These are phyloP conservation scores for Chelonus insularis DNA, from an alignment of 1,140 invertebrate genomes.

Conservation along the genomic window DNA sequence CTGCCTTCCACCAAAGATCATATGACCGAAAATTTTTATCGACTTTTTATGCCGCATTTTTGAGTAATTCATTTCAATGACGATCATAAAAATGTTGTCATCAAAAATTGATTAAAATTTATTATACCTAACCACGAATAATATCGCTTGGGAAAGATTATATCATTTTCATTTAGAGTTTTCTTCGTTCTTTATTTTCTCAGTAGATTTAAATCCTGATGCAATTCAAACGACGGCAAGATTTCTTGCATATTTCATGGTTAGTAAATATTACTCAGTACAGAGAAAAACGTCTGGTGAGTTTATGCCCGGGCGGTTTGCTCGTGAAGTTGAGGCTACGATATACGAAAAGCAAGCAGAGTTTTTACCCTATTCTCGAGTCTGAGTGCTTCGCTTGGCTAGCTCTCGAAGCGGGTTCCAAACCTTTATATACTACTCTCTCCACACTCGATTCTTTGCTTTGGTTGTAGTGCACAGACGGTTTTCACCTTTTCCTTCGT, in stretches of 20 bases:
- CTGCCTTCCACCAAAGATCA: neutral
- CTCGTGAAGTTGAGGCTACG: constrained; percentile 27
- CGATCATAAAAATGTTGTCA: no score
- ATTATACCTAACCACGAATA: neutral
- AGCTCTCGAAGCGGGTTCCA: constrained; percentile 52
- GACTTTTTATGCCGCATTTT: no score
- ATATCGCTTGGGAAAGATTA: neutral
- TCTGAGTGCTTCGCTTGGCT: constrained; percentile 54
- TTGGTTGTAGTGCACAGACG: neutral
- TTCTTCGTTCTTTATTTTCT: neutral
- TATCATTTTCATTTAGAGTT: neutral
- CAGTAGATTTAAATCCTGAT: neutral
- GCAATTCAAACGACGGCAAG: constrained; percentile 25
- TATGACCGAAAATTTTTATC: neutral
- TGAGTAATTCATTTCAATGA: no score
- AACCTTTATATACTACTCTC: constrained; percentile 31
- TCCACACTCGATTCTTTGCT: constrained; percentile 12
- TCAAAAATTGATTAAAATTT: no score
- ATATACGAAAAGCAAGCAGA: constrained; percentile 33
- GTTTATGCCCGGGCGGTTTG: constrained; percentile 32
- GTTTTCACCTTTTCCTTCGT: constrained; percentile 25
- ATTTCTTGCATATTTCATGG: constrained; percentile 35
- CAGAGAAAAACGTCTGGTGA: constrained; percentile 26
- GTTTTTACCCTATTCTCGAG: constrained; percentile 54
- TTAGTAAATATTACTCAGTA: constrained; percentile 34